A percentile compares a stretch with the other conserved stretches of the same genome.
Evolutionary conservation across 2,888 invertebrate genomes (phyloP).

Genomic region (Callyntrura sp.): DNA sequence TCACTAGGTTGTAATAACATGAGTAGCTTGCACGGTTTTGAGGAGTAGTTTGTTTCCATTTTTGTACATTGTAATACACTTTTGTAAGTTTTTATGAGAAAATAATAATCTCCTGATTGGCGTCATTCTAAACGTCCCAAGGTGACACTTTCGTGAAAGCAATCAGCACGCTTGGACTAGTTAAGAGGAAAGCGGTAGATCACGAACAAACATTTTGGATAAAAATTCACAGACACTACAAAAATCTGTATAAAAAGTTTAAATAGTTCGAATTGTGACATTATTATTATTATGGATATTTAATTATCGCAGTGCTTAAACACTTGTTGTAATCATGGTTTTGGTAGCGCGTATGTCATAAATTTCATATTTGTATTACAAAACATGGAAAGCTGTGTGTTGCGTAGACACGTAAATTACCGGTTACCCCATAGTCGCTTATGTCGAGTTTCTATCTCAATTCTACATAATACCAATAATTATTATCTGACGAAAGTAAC

Average conservation of each 20-base stretch:
- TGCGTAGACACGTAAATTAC: slow-evolving; percentile 26
- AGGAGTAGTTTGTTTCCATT: slow-evolving; percentile 44
- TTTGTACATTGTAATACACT: slow-evolving; percentile 75
- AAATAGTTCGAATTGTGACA: background rate
- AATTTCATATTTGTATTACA: background rate
- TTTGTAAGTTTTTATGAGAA: slow-evolving; percentile 36
- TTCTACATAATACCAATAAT: slow-evolving; percentile 37
- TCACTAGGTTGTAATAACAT: slow-evolving; percentile 6
- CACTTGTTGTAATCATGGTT: no score
- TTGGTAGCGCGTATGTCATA: background rate
- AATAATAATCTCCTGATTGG: slow-evolving; percentile 35
- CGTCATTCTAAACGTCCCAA: slow-evolving; percentile 33
- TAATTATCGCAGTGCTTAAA: no score
- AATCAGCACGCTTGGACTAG: background rate
- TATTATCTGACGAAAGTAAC: slow-evolving; percentile 15
- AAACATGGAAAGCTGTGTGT: slow-evolving; percentile 51
- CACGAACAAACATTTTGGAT: no score
- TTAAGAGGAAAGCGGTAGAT: background rate
- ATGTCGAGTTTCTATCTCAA: slow-evolving; percentile 63
- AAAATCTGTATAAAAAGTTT: background rate
- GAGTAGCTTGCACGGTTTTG: slow-evolving; percentile 39
- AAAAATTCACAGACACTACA: no score
- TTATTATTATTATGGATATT: background rate
- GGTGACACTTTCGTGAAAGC: slow-evolving; percentile 24
- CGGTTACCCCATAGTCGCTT: slow-evolving; percentile 39